A percentile compares a stretch with the other conserved stretches of the same genome.
Conservation (phyloP, 2,797 vertebrate genomes). For the Sebastes nivosus region DNA sequence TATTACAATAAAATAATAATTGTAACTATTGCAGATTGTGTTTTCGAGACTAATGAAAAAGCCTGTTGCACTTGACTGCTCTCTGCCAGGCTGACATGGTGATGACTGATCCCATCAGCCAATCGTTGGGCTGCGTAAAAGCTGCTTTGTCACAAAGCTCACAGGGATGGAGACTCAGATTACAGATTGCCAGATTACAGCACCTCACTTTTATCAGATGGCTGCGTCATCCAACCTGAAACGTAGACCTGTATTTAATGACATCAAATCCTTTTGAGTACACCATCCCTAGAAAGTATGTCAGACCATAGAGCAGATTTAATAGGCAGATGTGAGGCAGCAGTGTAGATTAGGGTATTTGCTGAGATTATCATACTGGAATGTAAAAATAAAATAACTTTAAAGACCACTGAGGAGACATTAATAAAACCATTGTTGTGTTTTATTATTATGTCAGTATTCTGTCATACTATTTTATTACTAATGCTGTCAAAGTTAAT, state of each 20-base stretch:
- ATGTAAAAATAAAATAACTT: not conserved
- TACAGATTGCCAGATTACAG: slow-evolving; percentile 32
- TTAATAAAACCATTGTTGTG: not conserved
- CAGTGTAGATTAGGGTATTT: slow-evolving; percentile 19
- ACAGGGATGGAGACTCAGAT: slow-evolving; percentile 16
- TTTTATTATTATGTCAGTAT: not conserved
- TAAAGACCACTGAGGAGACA: not conserved
- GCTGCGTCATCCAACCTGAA: slow-evolving; percentile 41
- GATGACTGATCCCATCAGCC: slow-evolving; percentile 53
- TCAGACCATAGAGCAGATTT: not conserved
- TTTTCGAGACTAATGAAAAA: not conserved
- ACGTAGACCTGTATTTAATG: slow-evolving; percentile 41
- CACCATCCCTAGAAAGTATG: not conserved
- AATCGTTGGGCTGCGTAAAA: slow-evolving; percentile 41
- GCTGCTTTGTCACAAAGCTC: slow-evolving; percentile 68
- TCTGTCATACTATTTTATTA: not conserved
- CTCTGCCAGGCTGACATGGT: slow-evolving; percentile 20
- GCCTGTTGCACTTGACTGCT: not conserved
- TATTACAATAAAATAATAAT: not conserved
- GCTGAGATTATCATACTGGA: not conserved
- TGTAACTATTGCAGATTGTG: not conserved
- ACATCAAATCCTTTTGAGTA: not conserved
- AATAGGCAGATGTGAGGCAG: not conserved
- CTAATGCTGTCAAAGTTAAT: not conserved
- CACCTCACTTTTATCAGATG: slow-evolving; percentile 49